Evolutionary conservation across 2,113 vertebrate species (phyloP), one percentile per base, ranked within the genome.

Genomic region (Pygoscelis adeliae): DNA sequence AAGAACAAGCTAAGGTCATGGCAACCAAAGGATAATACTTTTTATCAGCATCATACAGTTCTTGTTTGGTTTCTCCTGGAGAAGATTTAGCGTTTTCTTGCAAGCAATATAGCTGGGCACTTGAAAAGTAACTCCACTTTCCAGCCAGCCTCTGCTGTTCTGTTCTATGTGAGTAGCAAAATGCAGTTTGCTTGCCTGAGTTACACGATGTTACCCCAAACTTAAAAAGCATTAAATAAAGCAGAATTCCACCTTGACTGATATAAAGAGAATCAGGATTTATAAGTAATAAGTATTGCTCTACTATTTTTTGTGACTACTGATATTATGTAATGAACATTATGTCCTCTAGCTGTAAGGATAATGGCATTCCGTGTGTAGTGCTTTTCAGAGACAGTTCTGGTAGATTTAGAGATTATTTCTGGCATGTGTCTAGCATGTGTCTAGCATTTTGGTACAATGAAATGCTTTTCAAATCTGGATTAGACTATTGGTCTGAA

Each of bases 361-460:
- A 82, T 96, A 88, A 93, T 62, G 61, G 40, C 29, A 42, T 56
- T 87, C 56, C 25, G n/a, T 83, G 65, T 81, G 38, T 83, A 71
- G 52, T 67, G 74, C 36, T 96, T 96, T 93, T 89, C 87, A 74
- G 83, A 96, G 81, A 30, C 38, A 74, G 49, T 91, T 92, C 66
- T 95, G 53, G 73, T 92, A 94, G 92, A 95, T 96, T 96, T 96
- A 94, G 73, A 96, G 95, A 96, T 96, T 96, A 95, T 91, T 96
- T 56, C 59, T 42, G 58, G 89, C 87, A 91, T n/a, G 3, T 84
- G 66, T 93, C 55, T 42, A 66, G 89, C 89, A 91, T n/a, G 3
- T 84, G 70, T 93, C 34, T 84, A 53, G 89, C 4, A 29, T 90
- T 95, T 90, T 69, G 72, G 65, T 87, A 65, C 80, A 81, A 65